Evolutionary conservation across 2,113 vertebrate genomes (phyloP).

Genomic region (Lagopus leucura): DNA sequence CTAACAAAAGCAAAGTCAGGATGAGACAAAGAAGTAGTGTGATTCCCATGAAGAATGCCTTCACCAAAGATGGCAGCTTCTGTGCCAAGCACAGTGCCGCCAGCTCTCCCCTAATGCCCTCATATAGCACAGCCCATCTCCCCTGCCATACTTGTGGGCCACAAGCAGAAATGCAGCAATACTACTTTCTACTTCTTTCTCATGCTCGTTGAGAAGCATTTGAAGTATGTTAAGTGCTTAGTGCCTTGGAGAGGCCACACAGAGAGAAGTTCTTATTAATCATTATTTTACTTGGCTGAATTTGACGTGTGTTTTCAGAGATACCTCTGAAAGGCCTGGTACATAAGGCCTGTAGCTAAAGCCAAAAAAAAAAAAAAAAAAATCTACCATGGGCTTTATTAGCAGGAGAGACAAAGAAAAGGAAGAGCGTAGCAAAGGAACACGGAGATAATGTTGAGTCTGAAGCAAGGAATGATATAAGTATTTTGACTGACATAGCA

Average conservation of each 20-base stretch:
- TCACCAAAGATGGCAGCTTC: background rate
- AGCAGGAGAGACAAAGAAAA: conserved; percentile 18
- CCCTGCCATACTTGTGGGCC: background rate
- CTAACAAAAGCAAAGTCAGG: background rate
- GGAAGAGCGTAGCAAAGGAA: conserved; percentile 2
- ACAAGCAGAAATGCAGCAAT: background rate
- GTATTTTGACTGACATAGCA: conserved; percentile 4
- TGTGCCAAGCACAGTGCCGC: background rate
- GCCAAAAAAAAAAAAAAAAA: background rate
- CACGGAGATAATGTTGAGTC: background rate
- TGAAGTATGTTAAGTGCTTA: background rate
- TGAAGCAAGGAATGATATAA: conserved; percentile 12
- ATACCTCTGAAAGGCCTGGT: background rate
- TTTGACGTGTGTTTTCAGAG: background rate
- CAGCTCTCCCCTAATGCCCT: background rate
- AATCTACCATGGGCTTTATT: conserved; percentile 1
- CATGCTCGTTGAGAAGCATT: background rate
- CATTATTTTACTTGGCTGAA: conserved; percentile 10
- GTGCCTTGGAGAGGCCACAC: background rate
- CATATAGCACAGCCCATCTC: accelerated
- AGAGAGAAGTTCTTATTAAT: background rate
- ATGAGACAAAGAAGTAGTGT: background rate
- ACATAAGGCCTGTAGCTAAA: background rate
- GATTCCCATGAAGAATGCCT: accelerated
- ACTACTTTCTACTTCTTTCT: background rate